These are phyloP conservation scores for Sporophila hypoxantha DNA, from an alignment of 2,113 vertebrate species.

Conservation along the genomic window DNA sequence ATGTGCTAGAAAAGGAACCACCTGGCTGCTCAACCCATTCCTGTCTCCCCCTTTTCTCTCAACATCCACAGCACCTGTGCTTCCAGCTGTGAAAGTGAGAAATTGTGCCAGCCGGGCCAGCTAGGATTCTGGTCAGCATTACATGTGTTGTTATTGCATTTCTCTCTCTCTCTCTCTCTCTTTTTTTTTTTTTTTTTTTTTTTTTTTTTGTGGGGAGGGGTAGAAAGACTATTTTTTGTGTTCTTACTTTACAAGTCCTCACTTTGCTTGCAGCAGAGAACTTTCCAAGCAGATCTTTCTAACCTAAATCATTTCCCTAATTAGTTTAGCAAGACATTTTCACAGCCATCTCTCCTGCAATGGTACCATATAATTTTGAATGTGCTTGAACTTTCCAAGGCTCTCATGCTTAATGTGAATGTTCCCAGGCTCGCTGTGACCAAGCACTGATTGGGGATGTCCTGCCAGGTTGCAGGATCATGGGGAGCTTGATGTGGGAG, in stretches of 20 bases:
- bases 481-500: background rate
- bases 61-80: background rate
- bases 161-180: fast-evolving
- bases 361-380: background rate
- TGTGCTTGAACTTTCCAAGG: background rate
- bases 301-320: background rate
- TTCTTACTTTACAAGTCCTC: background rate
- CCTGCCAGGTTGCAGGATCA: background rate
- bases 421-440: background rate
- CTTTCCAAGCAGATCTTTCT: background rate
- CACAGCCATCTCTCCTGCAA: background rate
- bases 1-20: background rate
- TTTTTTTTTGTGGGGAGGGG: fast-evolving
- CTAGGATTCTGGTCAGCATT: background rate
- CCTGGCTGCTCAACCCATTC: background rate
- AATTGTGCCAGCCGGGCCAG: background rate
- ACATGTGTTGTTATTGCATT: background rate
- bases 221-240: background rate
- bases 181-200: too few species aligned
- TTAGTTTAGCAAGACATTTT: background rate
- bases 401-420: background rate
- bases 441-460: background rate
- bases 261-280: background rate
- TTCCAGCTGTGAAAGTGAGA: background rate
- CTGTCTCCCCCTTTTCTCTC: background rate